phyloP scores from a whole-genome alignment of 1,140 invertebrate genomes.

The Neotoxoptera formosana region DNA sequence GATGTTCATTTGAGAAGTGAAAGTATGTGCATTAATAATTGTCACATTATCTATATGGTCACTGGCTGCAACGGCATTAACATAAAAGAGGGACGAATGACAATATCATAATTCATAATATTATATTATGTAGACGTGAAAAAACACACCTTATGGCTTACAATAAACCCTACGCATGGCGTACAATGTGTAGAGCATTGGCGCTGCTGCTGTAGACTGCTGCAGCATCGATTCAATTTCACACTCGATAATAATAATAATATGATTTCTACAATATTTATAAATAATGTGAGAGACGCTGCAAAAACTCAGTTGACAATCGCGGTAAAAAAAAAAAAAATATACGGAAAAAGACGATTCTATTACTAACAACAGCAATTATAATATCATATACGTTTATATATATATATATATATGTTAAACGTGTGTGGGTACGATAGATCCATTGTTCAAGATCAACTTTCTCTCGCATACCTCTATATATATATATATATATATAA shows the following conservation, averaged over 20 bases:
- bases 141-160: neutral
- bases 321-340: neutral
- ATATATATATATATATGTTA: neutral
- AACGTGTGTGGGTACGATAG: slow-evolving; percentile 9
- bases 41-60: neutral
- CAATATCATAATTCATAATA: neutral
- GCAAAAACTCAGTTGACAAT: neutral
- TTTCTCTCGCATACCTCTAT: slow-evolving; percentile 31
- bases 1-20: neutral
- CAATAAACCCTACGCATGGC: neutral
- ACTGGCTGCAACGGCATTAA: neutral
- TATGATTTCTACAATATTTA: neutral
- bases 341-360: slow-evolving; percentile 19
- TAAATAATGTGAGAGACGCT: neutral
- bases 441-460: slow-evolving; percentile 45
- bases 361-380: neutral
- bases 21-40: neutral
- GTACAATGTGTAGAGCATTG: neutral
- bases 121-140: neutral
- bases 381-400: neutral
- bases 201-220: neutral
- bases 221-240: neutral
- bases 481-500: too few relatives aligned
- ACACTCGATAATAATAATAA: neutral
- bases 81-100: neutral